A percentile compares a stretch with the other conserved stretches of the same genome.
Evolutionary conservation across 2,797 vertebrate species (phyloP).

Genomic region (Anabacerthia variegaticeps): DNA sequence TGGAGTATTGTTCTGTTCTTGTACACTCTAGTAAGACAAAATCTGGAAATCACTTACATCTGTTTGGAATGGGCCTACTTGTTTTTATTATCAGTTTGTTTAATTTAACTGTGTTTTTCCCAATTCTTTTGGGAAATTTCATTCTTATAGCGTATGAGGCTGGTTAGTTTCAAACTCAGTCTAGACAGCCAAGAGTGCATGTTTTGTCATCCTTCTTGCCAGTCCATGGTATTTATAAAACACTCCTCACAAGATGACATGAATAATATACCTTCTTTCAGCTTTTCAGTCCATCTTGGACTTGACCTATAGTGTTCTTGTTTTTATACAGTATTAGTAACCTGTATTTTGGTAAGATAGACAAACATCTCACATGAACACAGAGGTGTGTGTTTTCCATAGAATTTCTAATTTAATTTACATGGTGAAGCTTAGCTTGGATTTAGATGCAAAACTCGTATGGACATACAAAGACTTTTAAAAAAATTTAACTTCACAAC

Average conservation of each 20-base stretch:
- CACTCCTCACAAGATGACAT: not conserved
- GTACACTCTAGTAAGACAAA: not conserved
- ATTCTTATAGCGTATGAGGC: not conserved
- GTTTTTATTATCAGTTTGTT: slow-evolving; percentile 1
- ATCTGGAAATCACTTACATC: not conserved
- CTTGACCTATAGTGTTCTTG: not conserved
- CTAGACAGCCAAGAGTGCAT: not conserved
- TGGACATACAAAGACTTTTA: not conserved
- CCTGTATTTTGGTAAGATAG: not conserved
- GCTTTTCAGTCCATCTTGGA: not conserved
- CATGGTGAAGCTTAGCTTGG: not conserved
- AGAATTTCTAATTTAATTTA: not conserved
- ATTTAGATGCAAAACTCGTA: not conserved
- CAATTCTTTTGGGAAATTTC: not conserved
- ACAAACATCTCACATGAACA: accelerated
- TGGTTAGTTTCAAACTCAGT: not conserved
- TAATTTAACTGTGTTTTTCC: not conserved
- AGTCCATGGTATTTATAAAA: not conserved
- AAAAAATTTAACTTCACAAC: not conserved
- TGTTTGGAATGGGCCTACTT: not conserved
- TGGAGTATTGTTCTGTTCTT: not conserved
- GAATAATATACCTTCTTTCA: not conserved
- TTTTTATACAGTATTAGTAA: not conserved
- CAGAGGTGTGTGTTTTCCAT: not conserved
- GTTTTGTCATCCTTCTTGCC: not conserved